Evolutionary conservation across 1,140 invertebrate genomes (phyloP).

Genomic region (Magallana gigas): DNA sequence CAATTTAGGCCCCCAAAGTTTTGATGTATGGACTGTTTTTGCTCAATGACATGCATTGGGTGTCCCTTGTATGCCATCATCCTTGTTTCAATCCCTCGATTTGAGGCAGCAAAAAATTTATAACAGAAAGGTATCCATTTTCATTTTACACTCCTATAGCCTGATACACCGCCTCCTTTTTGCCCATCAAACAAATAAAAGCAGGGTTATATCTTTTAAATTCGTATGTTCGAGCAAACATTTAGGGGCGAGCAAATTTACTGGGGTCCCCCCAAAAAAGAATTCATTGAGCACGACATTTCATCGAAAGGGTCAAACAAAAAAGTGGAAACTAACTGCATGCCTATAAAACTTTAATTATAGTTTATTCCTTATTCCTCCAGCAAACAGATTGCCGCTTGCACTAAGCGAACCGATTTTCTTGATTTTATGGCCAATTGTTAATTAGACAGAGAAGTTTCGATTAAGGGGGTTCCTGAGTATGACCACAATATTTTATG

Average conservation of each 20-base stretch:
- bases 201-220: slow-evolving; percentile 34
- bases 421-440: slow-evolving; percentile 31
- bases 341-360: slow-evolving; percentile 33
- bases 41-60: slow-evolving; percentile 12
- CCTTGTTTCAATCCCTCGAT: not conserved
- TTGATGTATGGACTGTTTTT: slow-evolving; percentile 11
- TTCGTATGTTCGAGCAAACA: not conserved
- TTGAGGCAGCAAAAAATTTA: slow-evolving; percentile 3
- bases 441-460: slow-evolving; percentile 19
- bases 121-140: slow-evolving; percentile 8
- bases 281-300: slow-evolving; percentile 29
- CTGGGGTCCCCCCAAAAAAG: not conserved
- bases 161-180: not conserved
- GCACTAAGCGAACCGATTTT: slow-evolving; percentile 22
- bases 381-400: not conserved
- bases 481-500: slow-evolving; percentile 36
- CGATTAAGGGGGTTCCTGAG: not conserved
- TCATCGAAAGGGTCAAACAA: not conserved
- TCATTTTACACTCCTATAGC: slow-evolving; percentile 12
- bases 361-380: not conserved
- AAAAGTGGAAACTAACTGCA: not conserved
- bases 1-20: not conserved
- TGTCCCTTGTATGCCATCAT: not conserved
- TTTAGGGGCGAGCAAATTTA: slow-evolving; percentile 30
- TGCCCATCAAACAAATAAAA: slow-evolving; percentile 36